phyloP scores from a whole-genome alignment of 2,888 invertebrate species.

The Hydrotaea diabolus region DNA sequence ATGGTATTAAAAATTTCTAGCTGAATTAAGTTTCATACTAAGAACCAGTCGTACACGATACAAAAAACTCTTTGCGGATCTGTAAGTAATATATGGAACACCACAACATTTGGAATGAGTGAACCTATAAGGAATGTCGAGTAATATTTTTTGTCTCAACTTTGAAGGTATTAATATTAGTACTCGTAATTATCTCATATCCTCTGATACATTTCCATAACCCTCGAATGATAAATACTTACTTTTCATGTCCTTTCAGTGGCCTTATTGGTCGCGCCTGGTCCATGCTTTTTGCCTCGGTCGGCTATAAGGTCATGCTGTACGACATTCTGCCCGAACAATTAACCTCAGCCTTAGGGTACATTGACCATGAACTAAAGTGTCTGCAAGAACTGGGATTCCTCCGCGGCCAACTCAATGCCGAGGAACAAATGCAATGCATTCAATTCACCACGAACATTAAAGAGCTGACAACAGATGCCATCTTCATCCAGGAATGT shows the following conservation, averaged over 20 bases:
- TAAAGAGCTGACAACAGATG: constrained; percentile 86
- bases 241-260: constrained; percentile 81
- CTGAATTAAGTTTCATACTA: too few species aligned
- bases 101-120: too few species aligned
- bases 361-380: constrained; percentile 87
- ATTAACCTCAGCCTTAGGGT: constrained; percentile 87
- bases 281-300: constrained; percentile 97
- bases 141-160: too few species aligned
- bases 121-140: too few species aligned
- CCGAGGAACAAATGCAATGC: constrained; percentile 87
- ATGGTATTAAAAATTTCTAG: too few species aligned
- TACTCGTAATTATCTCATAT: not conserved
- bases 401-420: constrained; percentile 88
- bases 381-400: constrained; percentile 86
- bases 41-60: too few species aligned
- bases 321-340: constrained; percentile 91
- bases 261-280: constrained; percentile 97
- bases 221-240: too few species aligned
- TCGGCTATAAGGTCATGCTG: constrained; percentile 93
- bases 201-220: too few species aligned
- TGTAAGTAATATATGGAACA: too few species aligned
- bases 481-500: constrained; percentile 94
- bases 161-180: too few species aligned
- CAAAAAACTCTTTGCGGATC: too few species aligned
- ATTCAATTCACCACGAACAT: constrained; percentile 88